These are phyloP conservation scores for Acanthurus leucopareius DNA, from an alignment of 2,797 vertebrate species.

Conservation along the genomic window DNA sequence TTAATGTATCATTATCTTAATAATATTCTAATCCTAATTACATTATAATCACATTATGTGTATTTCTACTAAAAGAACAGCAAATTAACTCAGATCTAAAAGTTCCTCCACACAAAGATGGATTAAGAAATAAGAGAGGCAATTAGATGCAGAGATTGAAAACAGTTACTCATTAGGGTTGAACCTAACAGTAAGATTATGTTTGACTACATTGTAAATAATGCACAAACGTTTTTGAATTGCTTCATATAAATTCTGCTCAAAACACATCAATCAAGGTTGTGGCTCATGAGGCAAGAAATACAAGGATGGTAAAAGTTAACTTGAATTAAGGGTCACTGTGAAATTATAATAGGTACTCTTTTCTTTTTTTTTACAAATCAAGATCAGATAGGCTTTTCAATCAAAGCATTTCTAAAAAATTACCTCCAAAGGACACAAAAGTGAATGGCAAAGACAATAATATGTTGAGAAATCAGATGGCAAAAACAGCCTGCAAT, in stretches of 20 bases:
- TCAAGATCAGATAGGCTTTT: constrained; percentile 15
- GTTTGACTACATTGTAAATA: constrained; percentile 31
- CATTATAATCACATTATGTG: constrained; percentile 23
- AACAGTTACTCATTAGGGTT: background rate
- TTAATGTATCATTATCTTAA: constrained; percentile 20
- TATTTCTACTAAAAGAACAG: background rate
- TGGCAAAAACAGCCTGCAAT: constrained; percentile 4
- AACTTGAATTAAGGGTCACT: constrained; percentile 35
- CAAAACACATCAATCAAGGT: constrained; percentile 43
- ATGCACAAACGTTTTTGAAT: constrained; percentile 23
- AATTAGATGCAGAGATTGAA: constrained; percentile 19
- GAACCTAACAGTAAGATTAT: constrained; percentile 6
- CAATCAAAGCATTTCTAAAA: background rate
- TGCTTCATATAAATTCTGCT: constrained; percentile 16
- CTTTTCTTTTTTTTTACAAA: too few species aligned
- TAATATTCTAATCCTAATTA: constrained; percentile 29
- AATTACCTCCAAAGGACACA: background rate
- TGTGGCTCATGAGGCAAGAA: constrained; percentile 32
- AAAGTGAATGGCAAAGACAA: background rate
- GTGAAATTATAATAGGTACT: constrained; percentile 2
- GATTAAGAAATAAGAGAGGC: constrained; percentile 11
- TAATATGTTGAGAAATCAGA: constrained; percentile 10
- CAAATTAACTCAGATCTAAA: constrained; percentile 21
- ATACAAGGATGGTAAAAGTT: constrained; percentile 17
- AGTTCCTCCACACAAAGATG: constrained; percentile 1